Base-by-base conservation (phyloP, 1,140 invertebrate genomes). In the Aricia agestis region DNA sequence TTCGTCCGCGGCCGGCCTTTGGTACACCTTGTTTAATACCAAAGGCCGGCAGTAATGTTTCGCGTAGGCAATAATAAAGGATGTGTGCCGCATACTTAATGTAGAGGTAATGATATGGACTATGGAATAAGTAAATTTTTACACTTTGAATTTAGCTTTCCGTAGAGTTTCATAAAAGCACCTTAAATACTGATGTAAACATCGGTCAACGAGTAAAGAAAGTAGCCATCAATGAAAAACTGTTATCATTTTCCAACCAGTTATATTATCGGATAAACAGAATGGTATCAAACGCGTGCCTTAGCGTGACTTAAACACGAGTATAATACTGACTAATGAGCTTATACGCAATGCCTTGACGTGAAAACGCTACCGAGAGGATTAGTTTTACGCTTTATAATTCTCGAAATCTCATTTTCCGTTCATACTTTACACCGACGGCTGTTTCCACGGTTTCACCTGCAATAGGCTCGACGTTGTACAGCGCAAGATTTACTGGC, bases 1-100 rank as follows among this genome's bases (percentile, higher is more conserved):
- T 69, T 69, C 57, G 45, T 68, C 67, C 42, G 45, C 52, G 25
- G 67, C 57, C 41, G 42, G 45, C 57, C 57, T 57, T 67, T 45
- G n/a, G 41, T 41, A 18, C 45, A 13, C 66, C n/a, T 67, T 36
- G 36, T 36, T 36, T 36, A 36, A 36, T 36, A 36, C 36, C 36
- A 36, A 36, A 36, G 36, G 36, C 36, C 36, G 36, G 36, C 36
- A 2, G 9, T 36, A 36, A 36, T 52, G 45, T 52, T 52, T 52
- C 45, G 45, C 13, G 45, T 52, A 13, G 45, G 45, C 9, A 52
- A 52, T 52, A 52, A 15, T 15, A 52, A 52, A 52, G 36, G 36
- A 52, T 15, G 11, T 3, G 9, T 52, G 13, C 45, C 3, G 45
- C 45, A 52, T 42, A 42, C 11, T 42, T 42, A 42, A 42, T 13